A percentile compares a stretch with the other conserved stretches of the same genome.
These are phyloP conservation scores for Torymus texanus DNA, from an alignment of 2,888 invertebrate genomes.

Conservation along the genomic window DNA sequence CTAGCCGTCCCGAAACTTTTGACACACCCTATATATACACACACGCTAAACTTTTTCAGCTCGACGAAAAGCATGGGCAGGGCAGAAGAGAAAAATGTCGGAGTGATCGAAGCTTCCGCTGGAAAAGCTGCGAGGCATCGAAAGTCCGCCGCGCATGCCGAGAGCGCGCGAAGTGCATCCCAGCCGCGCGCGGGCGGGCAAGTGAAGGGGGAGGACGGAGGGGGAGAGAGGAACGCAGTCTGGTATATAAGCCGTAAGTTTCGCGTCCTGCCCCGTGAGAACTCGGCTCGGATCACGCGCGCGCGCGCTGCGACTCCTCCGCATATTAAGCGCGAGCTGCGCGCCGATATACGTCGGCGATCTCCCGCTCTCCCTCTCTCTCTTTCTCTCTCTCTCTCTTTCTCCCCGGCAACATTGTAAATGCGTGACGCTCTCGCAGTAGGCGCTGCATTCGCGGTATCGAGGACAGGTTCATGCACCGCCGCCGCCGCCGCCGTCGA, in stretches of 20 bases:
- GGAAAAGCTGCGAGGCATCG: not conserved
- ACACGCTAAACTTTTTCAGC: too few relatives aligned
- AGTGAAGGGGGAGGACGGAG: too few relatives aligned
- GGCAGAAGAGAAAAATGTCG: too few relatives aligned
- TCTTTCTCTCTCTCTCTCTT: not conserved
- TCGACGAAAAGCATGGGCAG: too few relatives aligned
- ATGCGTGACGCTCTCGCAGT: slow-evolving; percentile 62
- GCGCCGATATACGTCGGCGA: not conserved
- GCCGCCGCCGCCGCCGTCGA: too few relatives aligned
- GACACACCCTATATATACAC: too few relatives aligned
- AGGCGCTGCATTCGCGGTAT: slow-evolving; percentile 46
- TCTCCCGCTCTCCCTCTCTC: not conserved
- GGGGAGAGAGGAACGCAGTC: too few relatives aligned
- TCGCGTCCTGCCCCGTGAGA: slow-evolving; percentile 65
- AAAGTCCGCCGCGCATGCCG: not conserved
- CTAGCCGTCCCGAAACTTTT: too few relatives aligned
- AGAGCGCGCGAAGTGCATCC: not conserved
- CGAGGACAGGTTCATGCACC: slow-evolving; percentile 43
- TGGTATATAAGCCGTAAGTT: slow-evolving; percentile 15
- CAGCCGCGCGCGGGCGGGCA: too few relatives aligned
- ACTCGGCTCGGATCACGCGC: slow-evolving; percentile 70
- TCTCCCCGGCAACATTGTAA: slow-evolving; percentile 60
- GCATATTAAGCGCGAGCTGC: slow-evolving; percentile 67
- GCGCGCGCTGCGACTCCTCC: slow-evolving; percentile 64
- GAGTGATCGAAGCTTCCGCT: too few relatives aligned